Base-by-base conservation (phyloP, 2,888 invertebrate species). In the Acleris cristana region DNA sequence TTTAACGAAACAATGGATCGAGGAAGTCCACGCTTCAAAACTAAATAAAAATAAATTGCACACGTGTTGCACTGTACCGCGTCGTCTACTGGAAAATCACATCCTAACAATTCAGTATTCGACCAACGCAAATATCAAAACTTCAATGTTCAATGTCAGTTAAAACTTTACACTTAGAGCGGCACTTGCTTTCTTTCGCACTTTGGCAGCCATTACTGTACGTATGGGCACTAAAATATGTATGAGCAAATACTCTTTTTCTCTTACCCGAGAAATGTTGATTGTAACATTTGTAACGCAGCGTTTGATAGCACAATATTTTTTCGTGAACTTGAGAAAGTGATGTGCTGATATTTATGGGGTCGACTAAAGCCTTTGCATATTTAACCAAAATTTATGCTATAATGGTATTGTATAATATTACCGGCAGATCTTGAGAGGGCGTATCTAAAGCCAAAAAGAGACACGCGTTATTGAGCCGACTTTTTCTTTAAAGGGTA, bases 1-100 rank as follows among this genome's bases (percentile, higher is more conserved):
- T 90, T 89, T 87, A 86, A 89, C 80, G 82, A 74, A 91, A 92
- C 90, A 92, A 92, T 90, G 81, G 87, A 79, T 82, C 75, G 75
- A 81, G 86, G 83, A 86, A 89, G 84, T 83, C 79, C 76, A 83
- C 85, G 85, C 72, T 76, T 74, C 72, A 77, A 69, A 76, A 79
- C 80, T 77, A 63, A 67, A 66, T 66, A 66, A 66, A 62, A 63
- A 26, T 58, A 63, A 62, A 67, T 67, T 67, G 67, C 54, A 67
- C 62, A 53, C 62, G 66, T 57, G 55, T 48, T 59, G 23, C 40
- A 52, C 44, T 66, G 52, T 52, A 63, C 23, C 53, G 58, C 49
- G 48, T 19, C 57, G 53, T 49, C 23, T 52, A 44, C 52, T 49
- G 49, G 21, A 51, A 19, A 55, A 34, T 51, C 65, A 61, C 55